Percentiles rank a stretch among this genome's conserved stretches.
These are phyloP conservation scores for Tridacna crocea DNA, from an alignment of 2,888 invertebrate genomes.

Conservation along the genomic window DNA sequence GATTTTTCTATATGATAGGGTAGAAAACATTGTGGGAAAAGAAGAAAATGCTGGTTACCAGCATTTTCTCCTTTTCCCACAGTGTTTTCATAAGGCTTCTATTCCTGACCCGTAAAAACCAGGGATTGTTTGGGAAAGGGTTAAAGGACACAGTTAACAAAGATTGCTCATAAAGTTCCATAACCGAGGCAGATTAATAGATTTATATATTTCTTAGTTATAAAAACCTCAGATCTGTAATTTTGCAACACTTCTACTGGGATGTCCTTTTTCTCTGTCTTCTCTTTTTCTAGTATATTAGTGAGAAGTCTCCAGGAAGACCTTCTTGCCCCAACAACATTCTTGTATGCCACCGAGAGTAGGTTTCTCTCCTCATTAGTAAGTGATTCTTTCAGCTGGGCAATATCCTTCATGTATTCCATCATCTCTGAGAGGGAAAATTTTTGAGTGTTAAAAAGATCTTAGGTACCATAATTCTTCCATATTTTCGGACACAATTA, in stretches of 20 bases:
- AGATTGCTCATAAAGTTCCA: too few relatives aligned
- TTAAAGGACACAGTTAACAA: too few relatives aligned
- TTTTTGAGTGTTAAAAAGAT: background rate
- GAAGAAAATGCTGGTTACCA: too few relatives aligned
- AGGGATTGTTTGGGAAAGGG: too few relatives aligned
- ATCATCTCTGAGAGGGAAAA: conserved; percentile 94
- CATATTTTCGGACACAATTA: background rate
- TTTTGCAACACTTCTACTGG: background rate
- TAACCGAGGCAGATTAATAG: too few relatives aligned
- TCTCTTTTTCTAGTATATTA: conserved; percentile 98
- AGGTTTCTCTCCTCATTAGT: conserved; percentile 99
- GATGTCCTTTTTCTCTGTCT: conserved; percentile 91
- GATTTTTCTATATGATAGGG: too few relatives aligned
- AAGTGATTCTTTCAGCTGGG: conserved; percentile 97
- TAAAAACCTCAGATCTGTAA: background rate
- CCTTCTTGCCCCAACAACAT: conserved; percentile 98
- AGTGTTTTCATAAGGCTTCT: too few relatives aligned
- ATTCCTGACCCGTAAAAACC: too few relatives aligned
- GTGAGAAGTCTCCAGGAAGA: conserved; percentile 99
- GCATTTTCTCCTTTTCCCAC: too few relatives aligned
- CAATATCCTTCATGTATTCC: conserved; percentile 98
- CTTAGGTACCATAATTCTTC: background rate
- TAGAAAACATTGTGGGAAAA: too few relatives aligned
- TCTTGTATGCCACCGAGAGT: conserved; percentile 99
- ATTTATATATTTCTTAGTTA: too few relatives aligned